These are phyloP conservation scores for Epizoanthus stellaris DNA, from an alignment of 92 coral and sea anemone genomes.

Conservation along the genomic window DNA sequence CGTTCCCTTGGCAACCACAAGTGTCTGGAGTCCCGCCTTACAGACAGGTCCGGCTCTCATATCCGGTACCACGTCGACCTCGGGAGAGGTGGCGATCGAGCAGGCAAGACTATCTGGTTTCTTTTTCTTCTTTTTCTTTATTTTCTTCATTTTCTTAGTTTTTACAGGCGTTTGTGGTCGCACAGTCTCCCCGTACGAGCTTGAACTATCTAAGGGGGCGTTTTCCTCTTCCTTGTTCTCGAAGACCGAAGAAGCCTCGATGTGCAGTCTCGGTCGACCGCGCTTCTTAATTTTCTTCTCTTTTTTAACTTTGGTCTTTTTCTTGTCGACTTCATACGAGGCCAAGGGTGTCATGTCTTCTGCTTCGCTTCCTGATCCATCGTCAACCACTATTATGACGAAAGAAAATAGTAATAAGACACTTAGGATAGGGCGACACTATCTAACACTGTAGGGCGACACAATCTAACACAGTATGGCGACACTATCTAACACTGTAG, in stretches of 20 bases:
- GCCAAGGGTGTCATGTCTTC: not conserved
- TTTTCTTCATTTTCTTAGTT: conserved; percentile 71
- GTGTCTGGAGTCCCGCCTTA: conserved; percentile 47
- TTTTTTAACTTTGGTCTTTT: conserved; percentile 70
- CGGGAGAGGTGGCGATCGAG: conserved; percentile 50
- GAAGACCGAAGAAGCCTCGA: conserved; percentile 35
- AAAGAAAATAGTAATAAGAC: not conserved
- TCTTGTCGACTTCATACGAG: conserved; percentile 32
- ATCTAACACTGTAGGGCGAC: no score
- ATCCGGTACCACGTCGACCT: conserved; percentile 57
- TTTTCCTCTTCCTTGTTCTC: conserved; percentile 40
- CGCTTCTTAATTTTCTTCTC: conserved; percentile 59
- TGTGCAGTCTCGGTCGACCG: conserved; percentile 57
- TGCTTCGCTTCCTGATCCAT: conserved; percentile 20
- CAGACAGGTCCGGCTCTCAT: not conserved
- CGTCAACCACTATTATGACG: not conserved
- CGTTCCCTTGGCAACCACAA: conserved; percentile 66
- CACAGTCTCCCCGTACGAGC: conserved; percentile 43
- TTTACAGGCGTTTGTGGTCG: conserved; percentile 62
- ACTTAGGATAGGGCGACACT: no score
- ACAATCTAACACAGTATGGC: no score
- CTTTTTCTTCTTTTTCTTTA: conserved; percentile 71
- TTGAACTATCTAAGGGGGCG: conserved; percentile 51
- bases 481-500: no score
- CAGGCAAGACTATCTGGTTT: conserved; percentile 34